These are phyloP conservation scores for Desoria tigrina DNA, from an alignment of 2,888 invertebrate genomes.

Conservation along the genomic window DNA sequence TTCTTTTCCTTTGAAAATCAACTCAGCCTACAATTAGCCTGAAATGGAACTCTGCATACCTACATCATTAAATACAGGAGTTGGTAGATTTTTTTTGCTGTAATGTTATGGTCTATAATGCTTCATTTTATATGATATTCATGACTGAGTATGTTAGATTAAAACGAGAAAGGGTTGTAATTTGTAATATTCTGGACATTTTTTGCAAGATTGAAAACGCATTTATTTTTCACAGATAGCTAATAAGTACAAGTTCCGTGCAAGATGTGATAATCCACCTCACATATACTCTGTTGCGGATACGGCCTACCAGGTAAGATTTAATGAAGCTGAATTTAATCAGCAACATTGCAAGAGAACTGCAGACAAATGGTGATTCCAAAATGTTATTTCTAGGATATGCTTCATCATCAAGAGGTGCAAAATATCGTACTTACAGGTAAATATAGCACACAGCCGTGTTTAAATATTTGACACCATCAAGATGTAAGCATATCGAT, in stretches of 20 bases:
- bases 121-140: no score
- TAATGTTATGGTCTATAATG: no score
- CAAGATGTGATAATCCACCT: conserved; percentile 81
- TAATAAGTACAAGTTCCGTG: conserved; percentile 39
- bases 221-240: conserved; percentile 35
- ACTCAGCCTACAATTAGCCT: no score
- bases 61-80: no score
- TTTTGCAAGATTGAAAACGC: no score
- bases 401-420: conserved; percentile 80
- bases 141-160: no score
- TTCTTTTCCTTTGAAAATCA: no score
- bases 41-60: no score
- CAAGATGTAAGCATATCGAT: no score
- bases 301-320: conserved; percentile 71
- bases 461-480: not conserved
- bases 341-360: not conserved
- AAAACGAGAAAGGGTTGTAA: no score
- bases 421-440: conserved; percentile 80
- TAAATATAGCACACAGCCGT: not conserved
- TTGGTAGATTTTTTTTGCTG: no score
- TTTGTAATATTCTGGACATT: no score
- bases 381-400: conserved; percentile 60
- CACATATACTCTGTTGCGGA: conserved; percentile 89
- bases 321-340: not conserved
- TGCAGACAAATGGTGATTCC: not conserved